A percentile compares a stretch with the other conserved stretches of the same genome.
These are phyloP conservation scores for Sternotherus odoratus DNA, from an alignment of 2,797 vertebrate genomes.

Conservation along the genomic window DNA sequence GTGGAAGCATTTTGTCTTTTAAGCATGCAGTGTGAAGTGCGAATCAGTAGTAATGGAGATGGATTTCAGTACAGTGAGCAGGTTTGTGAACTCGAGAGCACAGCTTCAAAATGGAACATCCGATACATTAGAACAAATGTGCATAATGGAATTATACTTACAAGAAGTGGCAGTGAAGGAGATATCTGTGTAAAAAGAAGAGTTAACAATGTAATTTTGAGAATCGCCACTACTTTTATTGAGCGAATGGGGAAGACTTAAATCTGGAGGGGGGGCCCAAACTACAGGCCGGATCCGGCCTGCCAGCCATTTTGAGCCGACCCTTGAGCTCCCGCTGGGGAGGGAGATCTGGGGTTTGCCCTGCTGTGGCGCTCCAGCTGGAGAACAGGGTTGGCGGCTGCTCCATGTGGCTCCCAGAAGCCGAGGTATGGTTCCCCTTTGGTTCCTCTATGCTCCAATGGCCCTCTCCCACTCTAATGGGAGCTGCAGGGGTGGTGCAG, in stretches of 20 bases:
- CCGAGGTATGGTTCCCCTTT: no score
- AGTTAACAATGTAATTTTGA: not conserved
- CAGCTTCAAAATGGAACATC: not conserved
- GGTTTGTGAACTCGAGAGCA: not conserved
- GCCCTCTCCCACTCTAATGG: no score
- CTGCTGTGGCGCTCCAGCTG: rapidly evolving
- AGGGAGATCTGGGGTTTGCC: no score
- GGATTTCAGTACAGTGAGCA: no score
- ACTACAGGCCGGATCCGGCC: no score
- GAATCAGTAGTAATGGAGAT: not conserved
- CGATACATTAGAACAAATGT: not conserved
- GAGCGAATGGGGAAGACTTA: not conserved
- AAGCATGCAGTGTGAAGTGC: not conserved
- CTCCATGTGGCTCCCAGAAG: no score
- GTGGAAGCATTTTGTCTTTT: not conserved
- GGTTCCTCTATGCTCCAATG: no score
- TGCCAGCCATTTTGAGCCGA: no score
- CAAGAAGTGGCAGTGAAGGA: not conserved
- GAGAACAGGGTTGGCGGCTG: no score
- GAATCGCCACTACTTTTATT: rapidly evolving
- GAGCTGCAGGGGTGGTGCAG: no score
- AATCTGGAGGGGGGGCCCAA: no score
- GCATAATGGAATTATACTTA: not conserved
- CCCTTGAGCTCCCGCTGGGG: no score
- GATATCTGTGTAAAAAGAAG: not conserved